Evolutionary conservation across 2,797 vertebrate genomes (phyloP), one percentile per base, ranked within the genome.

Genomic region (Danio aesculapii): DNA sequence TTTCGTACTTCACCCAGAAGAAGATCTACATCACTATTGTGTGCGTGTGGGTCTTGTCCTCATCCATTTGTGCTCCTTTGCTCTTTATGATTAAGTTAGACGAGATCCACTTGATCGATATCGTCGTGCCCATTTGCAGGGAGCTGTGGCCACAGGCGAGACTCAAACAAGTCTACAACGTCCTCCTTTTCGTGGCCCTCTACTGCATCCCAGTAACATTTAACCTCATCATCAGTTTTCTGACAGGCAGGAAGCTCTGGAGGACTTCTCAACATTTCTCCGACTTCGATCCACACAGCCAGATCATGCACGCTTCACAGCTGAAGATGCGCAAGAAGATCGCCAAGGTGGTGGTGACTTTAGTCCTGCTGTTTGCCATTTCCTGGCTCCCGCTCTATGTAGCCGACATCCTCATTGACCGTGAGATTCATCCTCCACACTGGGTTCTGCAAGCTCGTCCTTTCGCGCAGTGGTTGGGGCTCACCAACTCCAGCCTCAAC

Each of bases 401-500:
- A 88, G 90, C 94, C 50, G 97, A 97, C 87, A 95, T 97, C 78
- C 96, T 96, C 94, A 95, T 98, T 1, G 96, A 97, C 90, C 91
- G 92, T 9, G 94, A 95, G 69, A 90, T 91, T 44, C 89, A 88
- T 30, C 93, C 95, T 0, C 91, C 95, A 0, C 91, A 92, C 30
- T 97, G 96, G 97, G 92, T 97, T 81, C 89, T 97, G 84, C 95
- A 96, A 89, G 90, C 96, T 1, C 93, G 96, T 2, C 96, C 96
- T 0, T 98, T 97, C 14, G 94, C 96, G 41, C 97, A 97, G 86
- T 98, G 97, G 97, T 92, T 98, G 11, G 95, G 97, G 58, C 95
- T 98, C 57, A 98, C 95, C 2, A 98, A 98, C 92, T 98, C 97
- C 86, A 97, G 95, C 87, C 95, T 98, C 76, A 98, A 98, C 84